Conservation (phyloP, 2,113 vertebrate genomes). For the Ceyx melanurus region DNA sequence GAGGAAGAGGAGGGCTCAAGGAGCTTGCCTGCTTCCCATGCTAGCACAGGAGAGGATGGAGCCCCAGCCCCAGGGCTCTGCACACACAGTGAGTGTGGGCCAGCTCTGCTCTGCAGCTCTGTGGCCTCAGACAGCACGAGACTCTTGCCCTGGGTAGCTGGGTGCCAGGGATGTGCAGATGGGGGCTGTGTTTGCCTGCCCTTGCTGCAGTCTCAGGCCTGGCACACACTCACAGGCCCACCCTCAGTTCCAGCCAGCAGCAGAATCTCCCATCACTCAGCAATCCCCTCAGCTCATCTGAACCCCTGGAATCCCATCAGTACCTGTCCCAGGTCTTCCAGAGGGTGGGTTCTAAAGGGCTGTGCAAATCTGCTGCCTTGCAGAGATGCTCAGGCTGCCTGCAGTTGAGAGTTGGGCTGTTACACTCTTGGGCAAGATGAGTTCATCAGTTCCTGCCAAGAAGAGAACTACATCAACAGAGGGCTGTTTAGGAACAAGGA, state of each 20-base stretch:
- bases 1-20: neutral
- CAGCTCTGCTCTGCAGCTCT: neutral
- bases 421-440: conserved; percentile 7
- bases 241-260: neutral
- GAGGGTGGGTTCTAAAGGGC: neutral
- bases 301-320: accelerated
- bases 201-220: neutral
- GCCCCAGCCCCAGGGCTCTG: neutral
- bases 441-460: conserved; percentile 4
- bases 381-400: neutral
- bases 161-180: neutral
- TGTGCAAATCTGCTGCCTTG: neutral
- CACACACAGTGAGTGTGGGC: neutral
- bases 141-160: neutral
- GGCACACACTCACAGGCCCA: neutral
- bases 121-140: accelerated
- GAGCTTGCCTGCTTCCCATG: neutral
- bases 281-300: neutral
- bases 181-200: neutral
- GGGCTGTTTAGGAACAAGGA: conserved; percentile 38
- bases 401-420: conserved; percentile 28
- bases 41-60: neutral
- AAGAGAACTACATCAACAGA: conserved; percentile 51
- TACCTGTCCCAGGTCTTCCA: neutral
- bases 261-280: neutral